Evolutionary conservation across 2,888 invertebrate genomes (phyloP), one percentile per base, ranked within the genome.

Genomic region (Rugalucina vietnamica): DNA sequence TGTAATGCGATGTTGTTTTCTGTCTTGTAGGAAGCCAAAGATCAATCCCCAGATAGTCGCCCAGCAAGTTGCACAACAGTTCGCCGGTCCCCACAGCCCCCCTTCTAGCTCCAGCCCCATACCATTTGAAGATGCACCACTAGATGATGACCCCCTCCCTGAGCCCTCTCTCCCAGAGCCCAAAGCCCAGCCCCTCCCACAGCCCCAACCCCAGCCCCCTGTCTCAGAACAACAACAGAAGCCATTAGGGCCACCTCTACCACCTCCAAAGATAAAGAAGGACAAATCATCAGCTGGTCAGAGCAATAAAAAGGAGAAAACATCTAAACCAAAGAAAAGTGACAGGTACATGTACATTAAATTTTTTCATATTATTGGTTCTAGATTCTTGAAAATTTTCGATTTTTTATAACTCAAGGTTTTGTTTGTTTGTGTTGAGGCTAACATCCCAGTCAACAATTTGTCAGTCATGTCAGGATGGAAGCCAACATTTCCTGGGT

Each of bases 21-120:
- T 77, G 81, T 70, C 57, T 90, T 91, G 34, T 93, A 97, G 99
- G 93, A 99, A 99, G 95, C 99, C 99, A 88, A 97, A 98, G 92
- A 97, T 99, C 94, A 99, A 99, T 96, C 98, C 98, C n/a, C 98
- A 98, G 94, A 95, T 99, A 94, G 99, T 97, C 92, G 98, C 99
- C 76, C 98, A 98, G 94, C 99, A 99, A 96, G 98, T 98, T 85
- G 97, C 97, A 88, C 97, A 97, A 91, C 96, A 97, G 94, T 96
- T 96, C 90, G 95, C 95, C 12, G 95, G 92, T 10, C 93, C 93
- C 12, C 85, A 90, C 8, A 92, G 93, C 18, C 90, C 91, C 0
- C 90, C 89, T 10, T 69, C 81, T 14, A 75, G 82, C 12, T 81
- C 79, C 18, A 81, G 84, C 21, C 84, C 82, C 3, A 71, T 39